These are phyloP conservation scores for Pyrocephalus nanus DNA, from an alignment of 2,797 vertebrate species.

Conservation along the genomic window DNA sequence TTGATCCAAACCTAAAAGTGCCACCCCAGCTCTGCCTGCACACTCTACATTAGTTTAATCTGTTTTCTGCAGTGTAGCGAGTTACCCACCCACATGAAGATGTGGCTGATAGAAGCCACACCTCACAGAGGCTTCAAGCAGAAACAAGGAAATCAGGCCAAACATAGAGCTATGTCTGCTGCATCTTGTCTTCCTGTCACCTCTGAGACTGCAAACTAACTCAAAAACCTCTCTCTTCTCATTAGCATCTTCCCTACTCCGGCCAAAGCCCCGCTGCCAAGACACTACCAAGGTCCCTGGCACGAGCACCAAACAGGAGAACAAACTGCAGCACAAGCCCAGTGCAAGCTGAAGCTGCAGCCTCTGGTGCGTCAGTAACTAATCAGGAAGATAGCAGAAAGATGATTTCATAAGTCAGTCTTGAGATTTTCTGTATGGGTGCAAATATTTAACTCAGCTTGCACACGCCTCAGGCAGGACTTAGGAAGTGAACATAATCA, in stretches of 20 bases:
- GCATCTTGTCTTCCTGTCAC: background rate
- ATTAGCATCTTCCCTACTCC: background rate
- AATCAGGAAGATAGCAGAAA: background rate
- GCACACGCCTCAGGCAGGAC: background rate
- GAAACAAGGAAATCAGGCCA: constrained; percentile 19
- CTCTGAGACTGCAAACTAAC: background rate
- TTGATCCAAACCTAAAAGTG: background rate
- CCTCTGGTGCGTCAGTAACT: background rate
- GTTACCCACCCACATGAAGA: background rate
- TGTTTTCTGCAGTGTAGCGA: background rate
- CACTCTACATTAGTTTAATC: background rate
- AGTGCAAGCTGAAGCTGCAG: background rate
- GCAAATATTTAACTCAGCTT: background rate
- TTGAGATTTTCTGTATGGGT: background rate
- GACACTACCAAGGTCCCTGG: background rate
- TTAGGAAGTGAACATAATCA: background rate
- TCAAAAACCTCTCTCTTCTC: background rate
- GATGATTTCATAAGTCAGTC: background rate
- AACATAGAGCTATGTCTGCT: background rate
- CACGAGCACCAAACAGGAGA: background rate
- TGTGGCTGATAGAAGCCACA: background rate
- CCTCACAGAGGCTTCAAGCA: constrained; percentile 17
- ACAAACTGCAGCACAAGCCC: background rate
- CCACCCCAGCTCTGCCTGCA: background rate
- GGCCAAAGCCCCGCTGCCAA: background rate